Evolutionary conservation across 2,113 vertebrate genomes (phyloP), one percentile per base, ranked within the genome.

Genomic region (Epinephelus moara): DNA sequence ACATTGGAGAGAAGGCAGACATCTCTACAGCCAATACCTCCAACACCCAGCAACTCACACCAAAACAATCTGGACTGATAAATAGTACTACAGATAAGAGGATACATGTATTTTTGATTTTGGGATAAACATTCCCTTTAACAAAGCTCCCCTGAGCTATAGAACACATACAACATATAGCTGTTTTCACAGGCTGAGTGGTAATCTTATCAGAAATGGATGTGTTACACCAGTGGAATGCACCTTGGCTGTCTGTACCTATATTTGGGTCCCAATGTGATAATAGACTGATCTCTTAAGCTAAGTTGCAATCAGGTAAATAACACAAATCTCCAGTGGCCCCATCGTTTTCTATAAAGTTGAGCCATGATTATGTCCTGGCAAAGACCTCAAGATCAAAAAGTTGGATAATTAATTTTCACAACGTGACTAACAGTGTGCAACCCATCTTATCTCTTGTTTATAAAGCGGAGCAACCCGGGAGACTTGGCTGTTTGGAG

Each of bases 341-440:
- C 3, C 40, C 71, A 52, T 23, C 17, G n/a, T 70, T 12, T 78
- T 14, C 0, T 4, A 10, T 42, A 52, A 63, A 70, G 23, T 40
- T 1, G 19, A 19, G 25, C 13, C 7, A 8, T 15, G 40, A 55
- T 49, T 30, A 5, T 45, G 63, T 45, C 56, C 56, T 18, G 21
- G 68, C 4, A 3, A 52, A 53, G 73, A 52, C 60, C 50, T 75
- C 63, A 23, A 63, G 25, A 68, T 84, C 12, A 45, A 60, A 71
- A 64, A 37, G 40, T 47, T n/a, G 14, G 21, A 37, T 61, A 33
- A 55, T 76, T 77, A 1, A 67, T 55, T 19, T 56, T 19, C 23
- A 59, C n/a, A n/a, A 30, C 0, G 5, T 25, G 66, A 17, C 66
- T 53, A 40, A 75, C 6, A 4, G 37, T 4, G 27, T 42, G 70